phyloP scores from a whole-genome alignment of 2,888 invertebrate genomes.

The Allolobophora icterica region DNA sequence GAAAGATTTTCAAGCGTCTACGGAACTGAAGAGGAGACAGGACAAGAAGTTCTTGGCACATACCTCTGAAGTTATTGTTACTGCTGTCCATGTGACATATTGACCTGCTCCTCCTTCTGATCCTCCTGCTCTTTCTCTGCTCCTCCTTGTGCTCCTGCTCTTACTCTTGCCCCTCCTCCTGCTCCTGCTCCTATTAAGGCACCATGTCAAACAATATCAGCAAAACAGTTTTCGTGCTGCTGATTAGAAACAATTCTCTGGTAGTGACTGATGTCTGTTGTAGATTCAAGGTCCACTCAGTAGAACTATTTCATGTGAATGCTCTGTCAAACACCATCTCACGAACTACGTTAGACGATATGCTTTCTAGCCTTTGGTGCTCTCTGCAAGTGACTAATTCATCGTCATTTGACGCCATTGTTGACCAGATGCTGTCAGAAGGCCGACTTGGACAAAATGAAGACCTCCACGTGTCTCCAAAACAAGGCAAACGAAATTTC shows the following conservation, averaged over 20 bases:
- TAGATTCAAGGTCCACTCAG: neutral
- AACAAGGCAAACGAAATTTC: neutral
- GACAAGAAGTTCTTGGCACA: too few species aligned
- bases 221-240: neutral
- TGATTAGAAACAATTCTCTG: neutral
- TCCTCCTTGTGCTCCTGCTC: too few species aligned
- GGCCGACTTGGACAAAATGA: neutral
- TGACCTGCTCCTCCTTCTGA: too few species aligned
- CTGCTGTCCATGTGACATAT: neutral
- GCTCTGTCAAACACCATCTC: neutral
- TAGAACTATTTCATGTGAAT: neutral
- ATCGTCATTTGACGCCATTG: neutral
- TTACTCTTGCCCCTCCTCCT: too few species aligned
- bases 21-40: too few species aligned
- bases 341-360: neutral
- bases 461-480: neutral
- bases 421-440: neutral
- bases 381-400: neutral
- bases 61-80: neutral
- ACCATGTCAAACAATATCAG: neutral
- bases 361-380: neutral
- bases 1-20: too few species aligned
- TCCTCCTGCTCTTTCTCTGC: too few species aligned
- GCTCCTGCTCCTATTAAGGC: too few species aligned
- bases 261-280: neutral